These are phyloP conservation scores for Clarias gariepinus DNA, from an alignment of 2,113 vertebrate species.

Conservation along the genomic window DNA sequence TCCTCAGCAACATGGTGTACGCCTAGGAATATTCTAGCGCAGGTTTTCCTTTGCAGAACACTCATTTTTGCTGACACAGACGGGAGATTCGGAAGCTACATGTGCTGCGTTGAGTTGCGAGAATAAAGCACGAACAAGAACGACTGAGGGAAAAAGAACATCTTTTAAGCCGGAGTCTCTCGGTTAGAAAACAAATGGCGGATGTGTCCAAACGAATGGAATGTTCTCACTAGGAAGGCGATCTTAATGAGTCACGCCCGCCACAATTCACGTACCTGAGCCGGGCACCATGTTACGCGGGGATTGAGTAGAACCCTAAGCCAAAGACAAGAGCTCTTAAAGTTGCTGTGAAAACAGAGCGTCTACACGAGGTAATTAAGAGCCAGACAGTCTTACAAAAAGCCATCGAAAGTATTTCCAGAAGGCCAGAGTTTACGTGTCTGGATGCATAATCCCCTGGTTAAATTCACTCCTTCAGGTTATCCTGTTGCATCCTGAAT, in stretches of 20 bases:
- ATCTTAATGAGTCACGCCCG: constrained; percentile 8
- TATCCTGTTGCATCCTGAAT: background rate
- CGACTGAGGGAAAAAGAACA: background rate
- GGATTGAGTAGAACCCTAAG: background rate
- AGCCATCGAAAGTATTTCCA: background rate
- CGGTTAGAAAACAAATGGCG: background rate
- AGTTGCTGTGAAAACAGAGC: background rate
- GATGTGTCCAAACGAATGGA: background rate
- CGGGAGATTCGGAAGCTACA: background rate
- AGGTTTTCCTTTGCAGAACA: background rate
- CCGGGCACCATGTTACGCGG: background rate
- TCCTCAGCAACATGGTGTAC: background rate
- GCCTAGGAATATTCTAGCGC: background rate
- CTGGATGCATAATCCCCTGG: background rate
- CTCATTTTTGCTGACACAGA: constrained; percentile 1
- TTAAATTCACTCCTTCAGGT: constrained; percentile 8
- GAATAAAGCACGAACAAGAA: constrained; percentile 3
- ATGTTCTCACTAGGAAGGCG: constrained; percentile 19
- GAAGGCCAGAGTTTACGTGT: constrained; percentile 18
- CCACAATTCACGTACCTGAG: constrained; percentile 4
- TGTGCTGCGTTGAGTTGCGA: background rate
- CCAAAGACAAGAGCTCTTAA: background rate
- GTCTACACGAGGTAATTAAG: constrained; percentile 21
- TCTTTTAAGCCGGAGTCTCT: background rate
- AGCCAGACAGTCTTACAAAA: background rate